Evolutionary conservation across 2,797 vertebrate genomes (phyloP).

Genomic region (Lutjanus campechanus): DNA sequence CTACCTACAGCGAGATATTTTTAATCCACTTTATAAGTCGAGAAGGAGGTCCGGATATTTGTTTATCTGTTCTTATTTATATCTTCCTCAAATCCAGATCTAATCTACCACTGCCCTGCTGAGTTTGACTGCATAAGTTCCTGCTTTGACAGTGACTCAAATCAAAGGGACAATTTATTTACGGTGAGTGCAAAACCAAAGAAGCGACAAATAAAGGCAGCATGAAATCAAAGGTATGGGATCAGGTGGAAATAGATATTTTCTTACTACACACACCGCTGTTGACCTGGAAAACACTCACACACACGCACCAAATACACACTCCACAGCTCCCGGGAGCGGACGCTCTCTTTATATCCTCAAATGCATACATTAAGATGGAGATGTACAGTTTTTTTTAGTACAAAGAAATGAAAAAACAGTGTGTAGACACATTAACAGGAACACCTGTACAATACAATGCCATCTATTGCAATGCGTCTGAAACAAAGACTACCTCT

Average conservation of each 20-base stretch:
- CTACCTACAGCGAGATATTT: constrained; percentile 19
- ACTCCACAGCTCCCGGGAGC: constrained; percentile 47
- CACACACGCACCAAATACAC: constrained; percentile 35
- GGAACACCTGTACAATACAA: constrained; percentile 46
- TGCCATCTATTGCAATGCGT: constrained; percentile 13
- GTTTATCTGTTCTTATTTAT: constrained; percentile 16
- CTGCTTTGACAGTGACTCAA: constrained; percentile 39
- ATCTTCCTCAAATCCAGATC: constrained; percentile 9
- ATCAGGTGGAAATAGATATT: constrained; percentile 67
- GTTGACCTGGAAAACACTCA: constrained; percentile 65
- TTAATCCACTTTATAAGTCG: background rate
- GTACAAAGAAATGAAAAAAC: constrained; percentile 60
- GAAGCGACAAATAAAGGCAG: constrained; percentile 56
- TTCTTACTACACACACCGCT: constrained; percentile 49
- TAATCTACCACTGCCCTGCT: background rate
- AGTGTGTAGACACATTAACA: constrained; percentile 46
- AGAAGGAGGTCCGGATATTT: constrained; percentile 15
- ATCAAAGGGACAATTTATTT: constrained; percentile 63
- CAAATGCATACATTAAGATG: constrained; percentile 70
- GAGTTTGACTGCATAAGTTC: constrained; percentile 23
- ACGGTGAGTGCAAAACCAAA: constrained; percentile 49
- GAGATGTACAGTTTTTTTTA: constrained; percentile 54
- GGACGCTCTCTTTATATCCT: constrained; percentile 66
- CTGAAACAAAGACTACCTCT: background rate
- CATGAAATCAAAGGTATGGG: constrained; percentile 59